A percentile compares a stretch with the other conserved stretches of the same genome.
These are phyloP conservation scores for Yponomeuta cagnagella DNA, from an alignment of 2,888 invertebrate species.

Conservation along the genomic window DNA sequence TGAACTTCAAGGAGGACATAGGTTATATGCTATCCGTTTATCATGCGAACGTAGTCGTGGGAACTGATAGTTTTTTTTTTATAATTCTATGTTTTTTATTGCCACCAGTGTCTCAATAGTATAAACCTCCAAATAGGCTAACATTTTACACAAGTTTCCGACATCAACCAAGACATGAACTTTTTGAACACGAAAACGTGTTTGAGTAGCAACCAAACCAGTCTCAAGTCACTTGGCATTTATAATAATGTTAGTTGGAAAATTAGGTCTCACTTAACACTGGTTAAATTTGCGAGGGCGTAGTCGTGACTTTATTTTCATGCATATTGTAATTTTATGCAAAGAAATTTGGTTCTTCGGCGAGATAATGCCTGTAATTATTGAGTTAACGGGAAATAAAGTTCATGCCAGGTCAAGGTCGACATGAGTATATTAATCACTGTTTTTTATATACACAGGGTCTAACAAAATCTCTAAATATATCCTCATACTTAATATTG, in stretches of 20 bases:
- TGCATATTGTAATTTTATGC: constrained; percentile 11
- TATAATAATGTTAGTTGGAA: constrained; percentile 1
- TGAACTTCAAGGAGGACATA: no score
- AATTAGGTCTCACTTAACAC: not conserved
- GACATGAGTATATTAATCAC: not conserved
- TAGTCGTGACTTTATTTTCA: constrained; percentile 4
- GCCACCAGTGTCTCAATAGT: no score
- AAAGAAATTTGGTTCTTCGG: constrained; percentile 3
- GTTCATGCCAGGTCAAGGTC: constrained; percentile 9
- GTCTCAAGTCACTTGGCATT: not conserved
- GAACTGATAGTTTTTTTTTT: no score
- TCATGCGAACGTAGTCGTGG: no score
- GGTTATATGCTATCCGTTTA: no score
- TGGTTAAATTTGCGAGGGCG: not conserved
- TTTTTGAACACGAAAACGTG: not conserved
- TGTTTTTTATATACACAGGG: not conserved
- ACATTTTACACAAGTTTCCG: not conserved
- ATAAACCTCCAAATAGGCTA: no score
- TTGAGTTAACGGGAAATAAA: not conserved
- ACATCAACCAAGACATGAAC: not conserved
- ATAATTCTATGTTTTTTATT: no score
- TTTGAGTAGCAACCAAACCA: not conserved
- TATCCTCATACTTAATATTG: no score
- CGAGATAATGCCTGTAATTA: not conserved
- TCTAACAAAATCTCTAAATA: no score